Evolutionary conservation across 2,113 vertebrate species (phyloP).

Genomic region (Notothenia coriiceps): DNA sequence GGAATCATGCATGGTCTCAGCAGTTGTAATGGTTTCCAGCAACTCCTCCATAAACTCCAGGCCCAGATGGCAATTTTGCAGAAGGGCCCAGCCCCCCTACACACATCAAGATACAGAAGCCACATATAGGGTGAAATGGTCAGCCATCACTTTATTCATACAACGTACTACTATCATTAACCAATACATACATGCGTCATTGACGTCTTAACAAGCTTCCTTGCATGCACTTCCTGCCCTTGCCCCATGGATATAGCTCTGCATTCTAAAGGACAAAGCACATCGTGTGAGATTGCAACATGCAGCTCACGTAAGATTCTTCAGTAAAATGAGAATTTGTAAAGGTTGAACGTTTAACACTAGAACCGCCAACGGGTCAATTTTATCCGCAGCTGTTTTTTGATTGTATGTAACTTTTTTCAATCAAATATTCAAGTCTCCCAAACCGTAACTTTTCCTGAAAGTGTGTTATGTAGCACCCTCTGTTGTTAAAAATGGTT

Average conservation of each 20-base stretch:
- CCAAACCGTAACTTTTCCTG: no score
- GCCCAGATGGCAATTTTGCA: conserved; percentile 93
- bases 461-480: no score
- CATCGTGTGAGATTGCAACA: not conserved
- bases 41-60: conserved; percentile 91
- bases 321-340: conserved; percentile 4
- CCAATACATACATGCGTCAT: conserved; percentile 72
- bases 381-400: no score
- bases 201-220: conserved; percentile 87
- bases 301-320: not conserved
- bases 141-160: conserved; percentile 6
- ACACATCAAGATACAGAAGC: not conserved
- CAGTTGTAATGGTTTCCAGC: conserved; percentile 84
- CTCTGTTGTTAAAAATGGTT: no score
- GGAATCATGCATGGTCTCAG: conserved; percentile 80
- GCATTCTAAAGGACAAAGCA: conserved; percentile 45
- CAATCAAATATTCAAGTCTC: no score
- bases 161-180: not conserved
- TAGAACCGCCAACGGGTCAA: no score
- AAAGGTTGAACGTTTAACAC: not conserved
- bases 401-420: no score
- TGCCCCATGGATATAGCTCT: conserved; percentile 88
- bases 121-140: not conserved
- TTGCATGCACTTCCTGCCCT: conserved; percentile 90
- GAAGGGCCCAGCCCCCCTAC: conserved; percentile 92